Conservation (phyloP, 2,113 vertebrate genomes). For the Xiphorhynchus elegans region DNA sequence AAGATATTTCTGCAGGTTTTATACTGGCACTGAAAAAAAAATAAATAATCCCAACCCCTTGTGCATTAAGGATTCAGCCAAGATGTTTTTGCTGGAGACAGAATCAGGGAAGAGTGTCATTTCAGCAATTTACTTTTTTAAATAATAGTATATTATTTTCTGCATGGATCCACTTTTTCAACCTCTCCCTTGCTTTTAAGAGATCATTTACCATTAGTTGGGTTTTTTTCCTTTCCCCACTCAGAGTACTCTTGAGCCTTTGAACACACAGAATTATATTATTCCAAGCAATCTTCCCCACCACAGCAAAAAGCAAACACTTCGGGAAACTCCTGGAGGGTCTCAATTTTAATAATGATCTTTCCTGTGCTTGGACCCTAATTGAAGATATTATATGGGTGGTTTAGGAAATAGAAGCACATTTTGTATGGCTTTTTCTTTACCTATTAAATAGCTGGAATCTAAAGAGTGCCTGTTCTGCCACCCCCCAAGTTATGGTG, state of each 20-base stretch:
- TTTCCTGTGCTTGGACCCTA: slow-evolving; percentile 61
- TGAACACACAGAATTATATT: slow-evolving; percentile 60
- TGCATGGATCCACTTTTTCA: slow-evolving; percentile 65
- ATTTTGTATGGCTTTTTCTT: slow-evolving; percentile 56
- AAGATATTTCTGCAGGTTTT: slow-evolving; percentile 69
- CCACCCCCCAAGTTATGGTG: neutral
- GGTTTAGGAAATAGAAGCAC: slow-evolving; percentile 57
- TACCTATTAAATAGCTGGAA: slow-evolving; percentile 62
- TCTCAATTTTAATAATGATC: slow-evolving; percentile 55
- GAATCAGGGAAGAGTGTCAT: slow-evolving; percentile 54
- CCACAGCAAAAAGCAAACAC: slow-evolving; percentile 60
- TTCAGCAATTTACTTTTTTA: slow-evolving; percentile 76
- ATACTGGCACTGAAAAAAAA: slow-evolving; percentile 34
- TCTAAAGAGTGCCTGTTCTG: slow-evolving; percentile 19
- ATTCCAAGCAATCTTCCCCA: slow-evolving; percentile 53
- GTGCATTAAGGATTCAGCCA: slow-evolving; percentile 61
- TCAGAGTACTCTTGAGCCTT: slow-evolving; percentile 54
- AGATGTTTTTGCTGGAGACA: slow-evolving; percentile 44
- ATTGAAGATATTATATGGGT: slow-evolving; percentile 58
- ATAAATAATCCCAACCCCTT: neutral
- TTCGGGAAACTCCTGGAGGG: slow-evolving; percentile 66
- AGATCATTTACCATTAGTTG: slow-evolving; percentile 65
- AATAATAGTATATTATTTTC: slow-evolving; percentile 76
- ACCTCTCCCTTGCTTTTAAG: slow-evolving; percentile 70
- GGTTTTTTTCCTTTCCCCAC: neutral